Conservation (phyloP, 2,888 invertebrate genomes). For the Leucophenga montana region DNA sequence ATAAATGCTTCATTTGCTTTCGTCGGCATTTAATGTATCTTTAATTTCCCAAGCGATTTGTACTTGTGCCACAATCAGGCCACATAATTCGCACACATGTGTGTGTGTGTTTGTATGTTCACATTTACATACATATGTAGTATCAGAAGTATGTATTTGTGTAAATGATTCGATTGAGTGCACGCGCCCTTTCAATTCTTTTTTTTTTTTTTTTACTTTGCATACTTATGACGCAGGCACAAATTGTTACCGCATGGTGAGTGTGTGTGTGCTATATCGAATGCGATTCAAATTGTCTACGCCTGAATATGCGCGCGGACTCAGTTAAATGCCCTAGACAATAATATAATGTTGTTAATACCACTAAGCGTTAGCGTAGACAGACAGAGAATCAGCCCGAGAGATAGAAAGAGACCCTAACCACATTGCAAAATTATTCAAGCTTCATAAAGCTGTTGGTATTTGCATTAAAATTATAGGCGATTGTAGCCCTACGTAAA, state of each 20-base stretch:
- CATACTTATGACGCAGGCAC: conserved; percentile 38
- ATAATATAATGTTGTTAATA: conserved; percentile 62
- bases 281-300: conserved; percentile 36
- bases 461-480: too few species aligned
- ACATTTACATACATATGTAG: conserved; percentile 28
- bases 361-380: conserved; percentile 47
- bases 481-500: too few species aligned
- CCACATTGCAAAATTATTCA: too few species aligned
- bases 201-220: conserved; percentile 1
- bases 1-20: conserved; percentile 47
- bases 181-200: background rate
- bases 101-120: too few species aligned
- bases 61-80: conserved; percentile 42
- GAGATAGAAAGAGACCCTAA: too few species aligned
- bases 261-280: too few species aligned
- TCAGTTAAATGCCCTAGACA: conserved; percentile 53
- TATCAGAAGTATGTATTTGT: conserved; percentile 48
- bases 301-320: conserved; percentile 37
- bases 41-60: conserved; percentile 61
- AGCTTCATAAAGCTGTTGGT: too few species aligned
- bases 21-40: conserved; percentile 62
- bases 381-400: too few species aligned
- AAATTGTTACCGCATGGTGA: conserved; percentile 53
- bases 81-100: background rate
- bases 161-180: conserved; percentile 24